Evolutionary conservation across 2,797 vertebrate species (phyloP).

Genomic region (Yasuhikotakia modesta): DNA sequence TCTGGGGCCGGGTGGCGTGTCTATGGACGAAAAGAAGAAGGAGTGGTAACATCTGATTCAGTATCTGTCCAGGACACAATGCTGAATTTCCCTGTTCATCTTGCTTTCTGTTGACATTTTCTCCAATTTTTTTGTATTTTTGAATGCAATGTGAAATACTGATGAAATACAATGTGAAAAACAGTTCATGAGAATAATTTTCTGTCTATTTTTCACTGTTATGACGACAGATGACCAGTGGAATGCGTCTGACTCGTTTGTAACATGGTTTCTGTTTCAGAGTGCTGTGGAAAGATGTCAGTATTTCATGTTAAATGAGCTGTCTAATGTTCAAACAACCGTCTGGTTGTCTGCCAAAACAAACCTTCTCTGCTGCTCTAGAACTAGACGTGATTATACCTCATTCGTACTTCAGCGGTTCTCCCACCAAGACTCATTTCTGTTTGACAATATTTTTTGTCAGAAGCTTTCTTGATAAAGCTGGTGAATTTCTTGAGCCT

Average conservation of each 20-base stretch:
- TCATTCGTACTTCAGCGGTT: neutral
- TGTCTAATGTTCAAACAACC: neutral
- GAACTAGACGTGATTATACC: neutral
- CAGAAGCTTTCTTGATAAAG: constrained; percentile 33
- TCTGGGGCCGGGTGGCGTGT: constrained; percentile 93
- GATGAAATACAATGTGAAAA: constrained; percentile 40
- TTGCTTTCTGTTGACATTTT: constrained; percentile 53
- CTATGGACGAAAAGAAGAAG: constrained; percentile 98
- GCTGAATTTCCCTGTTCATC: constrained; percentile 31
- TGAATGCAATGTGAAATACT: constrained; percentile 33
- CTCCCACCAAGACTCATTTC: neutral
- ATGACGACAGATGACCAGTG: neutral
- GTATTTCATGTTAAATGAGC: neutral
- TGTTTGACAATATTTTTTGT: constrained; percentile 33
- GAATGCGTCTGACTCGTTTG: neutral
- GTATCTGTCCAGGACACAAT: constrained; percentile 60
- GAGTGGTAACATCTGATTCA: constrained; percentile 80
- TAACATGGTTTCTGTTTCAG: neutral
- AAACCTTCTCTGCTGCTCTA: neutral
- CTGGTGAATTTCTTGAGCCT: neutral
- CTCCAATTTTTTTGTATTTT: constrained; percentile 46
- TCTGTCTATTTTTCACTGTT: neutral
- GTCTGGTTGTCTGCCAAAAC: neutral
- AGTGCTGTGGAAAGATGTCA: neutral
- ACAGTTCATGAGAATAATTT: constrained; percentile 8